These are phyloP conservation scores for Anisognathus igniventris DNA, from an alignment of 2,797 vertebrate species.

Conservation along the genomic window DNA sequence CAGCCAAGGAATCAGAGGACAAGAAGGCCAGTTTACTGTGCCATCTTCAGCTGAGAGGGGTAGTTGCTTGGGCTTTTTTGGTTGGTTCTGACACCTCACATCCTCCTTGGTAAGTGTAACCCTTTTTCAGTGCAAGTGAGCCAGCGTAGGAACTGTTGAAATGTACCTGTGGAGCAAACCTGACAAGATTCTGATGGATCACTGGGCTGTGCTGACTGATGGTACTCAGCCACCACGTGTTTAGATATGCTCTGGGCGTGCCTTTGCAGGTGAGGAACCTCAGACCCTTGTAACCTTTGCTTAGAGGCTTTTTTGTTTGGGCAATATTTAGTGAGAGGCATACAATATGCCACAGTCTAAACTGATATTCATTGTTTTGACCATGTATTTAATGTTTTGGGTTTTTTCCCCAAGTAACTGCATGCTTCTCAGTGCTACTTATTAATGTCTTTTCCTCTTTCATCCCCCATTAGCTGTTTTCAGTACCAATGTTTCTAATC, in stretches of 20 bases:
- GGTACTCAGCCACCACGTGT: fast-evolving
- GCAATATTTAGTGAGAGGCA: neutral
- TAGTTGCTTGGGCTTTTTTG: neutral
- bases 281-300: neutral
- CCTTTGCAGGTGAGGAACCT: neutral
- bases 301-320: neutral
- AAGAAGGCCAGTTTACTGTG: neutral
- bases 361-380: neutral
- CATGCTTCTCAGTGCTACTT: neutral
- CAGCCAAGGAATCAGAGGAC: neutral
- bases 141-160: neutral
- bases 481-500: neutral
- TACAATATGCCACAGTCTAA: neutral
- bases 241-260: neutral
- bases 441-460: neutral
- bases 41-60: neutral
- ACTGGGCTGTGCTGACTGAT: neutral
- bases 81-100: neutral
- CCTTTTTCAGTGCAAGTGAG: neutral
- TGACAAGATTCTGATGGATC: fast-evolving
- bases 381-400: neutral
- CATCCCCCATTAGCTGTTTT: neutral
- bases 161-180: neutral
- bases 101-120: neutral
- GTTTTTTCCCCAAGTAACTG: neutral